These are phyloP conservation scores for Sanderia malayensis DNA, from an alignment of 30 jellyfish, hydroid and myxozoan species.

Conservation along the genomic window DNA sequence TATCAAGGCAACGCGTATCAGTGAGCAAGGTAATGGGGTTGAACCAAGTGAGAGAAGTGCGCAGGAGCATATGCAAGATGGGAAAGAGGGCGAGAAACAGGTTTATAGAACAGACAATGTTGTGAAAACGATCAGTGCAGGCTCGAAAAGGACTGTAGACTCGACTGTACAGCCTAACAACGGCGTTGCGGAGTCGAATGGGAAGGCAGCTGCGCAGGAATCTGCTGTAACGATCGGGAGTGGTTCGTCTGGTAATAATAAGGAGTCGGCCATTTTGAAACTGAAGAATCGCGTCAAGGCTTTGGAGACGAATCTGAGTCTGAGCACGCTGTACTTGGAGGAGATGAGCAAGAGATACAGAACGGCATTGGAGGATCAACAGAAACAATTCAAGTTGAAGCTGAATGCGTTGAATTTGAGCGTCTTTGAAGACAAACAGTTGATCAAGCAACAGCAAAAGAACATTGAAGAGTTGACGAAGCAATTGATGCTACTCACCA, in stretches of 20 bases:
- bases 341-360: conserved; percentile 96
- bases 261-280: conserved; percentile 90
- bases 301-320: conserved; percentile 78
- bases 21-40: neutral
- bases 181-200: neutral
- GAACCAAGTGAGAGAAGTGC: neutral
- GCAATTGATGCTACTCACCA: conserved; percentile 31
- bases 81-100: neutral
- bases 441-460: conserved; percentile 38
- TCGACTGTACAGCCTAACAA: neutral
- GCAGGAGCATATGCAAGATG: neutral
- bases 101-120: conserved; percentile 11
- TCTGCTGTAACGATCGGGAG: conserved; percentile 38
- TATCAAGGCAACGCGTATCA: conserved; percentile 22
- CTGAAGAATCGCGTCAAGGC: conserved; percentile 79
- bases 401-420: conserved; percentile 51
- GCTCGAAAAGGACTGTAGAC: neutral
- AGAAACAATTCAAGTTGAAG: conserved; percentile 74
- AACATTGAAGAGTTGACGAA: conserved; percentile 46
- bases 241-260: conserved; percentile 81
- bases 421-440: conserved; percentile 14
- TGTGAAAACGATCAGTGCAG: neutral
- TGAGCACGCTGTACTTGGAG: conserved; percentile 89
- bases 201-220: neutral
- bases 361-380: conserved; percentile 89